Evolutionary conservation across 2,888 invertebrate genomes (phyloP).

Genomic region (Ceramica pisi): DNA sequence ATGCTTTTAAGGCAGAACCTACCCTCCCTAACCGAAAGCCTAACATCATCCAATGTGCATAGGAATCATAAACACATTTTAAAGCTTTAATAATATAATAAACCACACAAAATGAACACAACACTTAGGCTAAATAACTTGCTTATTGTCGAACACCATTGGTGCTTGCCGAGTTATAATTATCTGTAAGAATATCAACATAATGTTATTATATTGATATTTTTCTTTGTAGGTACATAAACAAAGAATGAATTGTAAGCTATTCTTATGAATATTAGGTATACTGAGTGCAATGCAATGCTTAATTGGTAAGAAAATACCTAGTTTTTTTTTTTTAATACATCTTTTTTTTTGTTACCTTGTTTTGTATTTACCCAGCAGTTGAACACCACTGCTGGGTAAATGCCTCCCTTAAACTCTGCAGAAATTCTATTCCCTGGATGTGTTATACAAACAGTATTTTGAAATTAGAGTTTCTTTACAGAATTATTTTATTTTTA

Average conservation of each 20-base stretch:
- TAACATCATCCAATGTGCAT: conserved; percentile 8
- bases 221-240: conserved; percentile 6
- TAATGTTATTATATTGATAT: conserved; percentile 37
- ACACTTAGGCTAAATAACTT: conserved; percentile 72
- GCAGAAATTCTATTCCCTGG: no score
- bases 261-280: background rate
- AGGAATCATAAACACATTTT: conserved; percentile 8
- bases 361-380: no score
- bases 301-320: no score
- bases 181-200: conserved; percentile 73
- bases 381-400: background rate
- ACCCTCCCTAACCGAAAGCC: background rate
- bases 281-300: background rate
- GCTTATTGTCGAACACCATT: conserved; percentile 83
- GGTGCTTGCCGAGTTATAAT: conserved; percentile 58
- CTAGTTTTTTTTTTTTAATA: background rate
- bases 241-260: background rate
- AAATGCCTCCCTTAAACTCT: no score
- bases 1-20: background rate
- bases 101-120: conserved; percentile 31
- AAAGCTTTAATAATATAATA: conserved; percentile 2
- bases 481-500: background rate
- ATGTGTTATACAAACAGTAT: background rate
- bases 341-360: background rate
- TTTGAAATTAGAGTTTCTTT: background rate